Base-by-base conservation (phyloP, 2,888 invertebrate genomes). In the Urechis unicinctus region DNA sequence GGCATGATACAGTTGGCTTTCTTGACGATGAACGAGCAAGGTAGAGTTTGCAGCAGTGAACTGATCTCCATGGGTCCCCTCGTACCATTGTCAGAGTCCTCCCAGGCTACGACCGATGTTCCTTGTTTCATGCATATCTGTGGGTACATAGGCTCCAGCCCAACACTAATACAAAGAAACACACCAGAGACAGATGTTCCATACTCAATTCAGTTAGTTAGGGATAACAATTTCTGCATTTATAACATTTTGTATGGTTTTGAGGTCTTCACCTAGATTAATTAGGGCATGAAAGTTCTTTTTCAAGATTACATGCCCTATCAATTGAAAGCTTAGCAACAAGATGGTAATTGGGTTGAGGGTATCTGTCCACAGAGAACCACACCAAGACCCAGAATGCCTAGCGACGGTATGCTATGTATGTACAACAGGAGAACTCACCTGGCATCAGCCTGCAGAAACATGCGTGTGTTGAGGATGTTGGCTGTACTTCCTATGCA, bases 401-500 rank as follows among this genome's bases (percentile, higher is more conserved):
- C n/a, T n/a, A n/a, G n/a, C n/a, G n/a, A n/a, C n/a, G n/a, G n/a
- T n/a, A n/a, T n/a, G n/a, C n/a, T n/a, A n/a, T n/a, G n/a, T n/a
- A n/a, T n/a, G 22, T 4, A 53, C n/a, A 5, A 53, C 6, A 28
- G n/a, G 29, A 21, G 17, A 28, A 50, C 61, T 47, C 61, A 75
- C 77, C 75, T 73, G 62, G 72, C 72, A 57, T 96, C 94, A 1
- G 94, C 93, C 78, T 94, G 93, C 82, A 94, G 85, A 73, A 96
- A 97, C 69, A 94, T 86, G 53, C 88, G 86, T 77, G 89, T 88
- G 78, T 97, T 97, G 65, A 90, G 86, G 60, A 88, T 87, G 75
- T 89, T 92, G 0, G 92, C 89, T 17, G 89, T 86, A 3, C 94
- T 95, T 5, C 96, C 96, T 71, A 97, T 82, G 26, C 94, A 91